Conservation (phyloP, 2,888 invertebrate species). For the Hypercompe scribonia region DNA sequence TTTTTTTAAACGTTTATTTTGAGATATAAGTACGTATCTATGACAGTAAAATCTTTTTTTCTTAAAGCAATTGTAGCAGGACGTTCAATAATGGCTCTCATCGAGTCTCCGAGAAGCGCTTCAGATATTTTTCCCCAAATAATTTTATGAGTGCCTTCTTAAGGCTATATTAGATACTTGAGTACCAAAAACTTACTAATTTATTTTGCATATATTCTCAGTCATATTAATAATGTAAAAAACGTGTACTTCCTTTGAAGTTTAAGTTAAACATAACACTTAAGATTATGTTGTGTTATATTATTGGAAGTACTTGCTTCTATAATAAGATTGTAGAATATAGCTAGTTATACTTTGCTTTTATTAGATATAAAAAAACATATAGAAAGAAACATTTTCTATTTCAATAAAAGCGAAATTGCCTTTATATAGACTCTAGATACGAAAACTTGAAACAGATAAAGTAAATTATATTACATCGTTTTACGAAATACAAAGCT, state of each 20-base stretch:
- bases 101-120: conserved; percentile 9
- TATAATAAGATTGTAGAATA: not conserved
- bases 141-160: not conserved
- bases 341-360: not conserved
- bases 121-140: conserved; percentile 7
- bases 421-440: not conserved
- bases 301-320: not conserved
- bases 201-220: not conserved
- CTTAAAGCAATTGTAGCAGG: conserved; percentile 5
- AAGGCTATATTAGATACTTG: not conserved
- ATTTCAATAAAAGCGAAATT: not conserved
- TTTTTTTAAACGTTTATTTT: not conserved
- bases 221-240: not conserved
- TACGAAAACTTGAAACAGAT: conserved; percentile 21
- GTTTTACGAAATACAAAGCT: conserved; percentile 45
- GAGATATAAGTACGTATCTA: not conserved
- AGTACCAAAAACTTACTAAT: not conserved
- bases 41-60: not conserved
- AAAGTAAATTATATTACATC: conserved; percentile 27
- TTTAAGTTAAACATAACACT: not conserved
- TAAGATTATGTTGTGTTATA: not conserved
- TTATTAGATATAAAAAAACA: not conserved
- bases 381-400: not conserved
- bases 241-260: not conserved
- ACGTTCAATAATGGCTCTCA: conserved; percentile 15